A percentile compares a stretch with the other conserved stretches of the same genome.
Conservation (phyloP, 2,888 invertebrate genomes). For the Oscheius sp. region DNA sequence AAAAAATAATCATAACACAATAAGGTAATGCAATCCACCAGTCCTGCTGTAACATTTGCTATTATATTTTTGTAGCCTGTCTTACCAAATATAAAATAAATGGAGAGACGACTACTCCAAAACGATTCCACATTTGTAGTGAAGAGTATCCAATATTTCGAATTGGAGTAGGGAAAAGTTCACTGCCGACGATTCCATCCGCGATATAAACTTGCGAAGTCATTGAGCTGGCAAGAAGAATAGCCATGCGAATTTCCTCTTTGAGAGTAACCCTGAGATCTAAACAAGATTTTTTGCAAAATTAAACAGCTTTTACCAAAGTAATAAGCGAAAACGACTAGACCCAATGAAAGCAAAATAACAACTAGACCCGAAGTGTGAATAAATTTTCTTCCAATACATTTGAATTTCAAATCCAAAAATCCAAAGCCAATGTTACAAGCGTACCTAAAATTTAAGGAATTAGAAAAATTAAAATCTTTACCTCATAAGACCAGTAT, state of each 20-base stretch:
- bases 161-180: constrained; percentile 64
- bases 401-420: constrained; percentile 41
- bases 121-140: constrained; percentile 56
- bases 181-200: constrained; percentile 55
- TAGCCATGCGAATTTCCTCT: constrained; percentile 42
- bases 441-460: constrained; percentile 32
- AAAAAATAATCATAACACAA: constrained; percentile 53
- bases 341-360: constrained; percentile 42
- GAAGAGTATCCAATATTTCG: constrained; percentile 62
- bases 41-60: constrained; percentile 36
- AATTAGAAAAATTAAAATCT: background rate
- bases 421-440: constrained; percentile 44
- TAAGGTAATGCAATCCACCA: constrained; percentile 61
- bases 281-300: constrained; percentile 19
- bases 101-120: constrained; percentile 62
- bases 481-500: constrained; percentile 43
- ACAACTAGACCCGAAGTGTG: constrained; percentile 46
- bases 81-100: constrained; percentile 56
- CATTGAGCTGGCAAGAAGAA: constrained; percentile 50
- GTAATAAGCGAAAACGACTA: constrained; percentile 43
- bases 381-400: constrained; percentile 50
- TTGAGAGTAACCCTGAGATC: constrained; percentile 48
- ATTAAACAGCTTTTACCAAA: constrained; percentile 27
- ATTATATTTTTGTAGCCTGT: background rate
- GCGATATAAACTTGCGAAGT: constrained; percentile 53